Conservation (phyloP, 2,888 invertebrate species). For the Acrobasis suavella region DNA sequence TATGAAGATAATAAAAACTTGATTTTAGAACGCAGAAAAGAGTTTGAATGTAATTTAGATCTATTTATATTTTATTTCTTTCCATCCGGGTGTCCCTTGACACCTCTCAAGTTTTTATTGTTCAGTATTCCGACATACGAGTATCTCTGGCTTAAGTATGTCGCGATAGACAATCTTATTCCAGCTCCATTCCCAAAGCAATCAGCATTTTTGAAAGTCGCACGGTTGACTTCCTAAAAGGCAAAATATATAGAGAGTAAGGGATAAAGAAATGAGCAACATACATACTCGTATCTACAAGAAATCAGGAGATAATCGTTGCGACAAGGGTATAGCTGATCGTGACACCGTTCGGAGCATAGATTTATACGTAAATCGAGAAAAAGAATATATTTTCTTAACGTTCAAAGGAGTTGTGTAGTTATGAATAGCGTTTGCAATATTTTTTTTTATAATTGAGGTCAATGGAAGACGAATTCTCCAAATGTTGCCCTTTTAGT, state of each 20-base stretch:
- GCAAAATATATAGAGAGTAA: neutral
- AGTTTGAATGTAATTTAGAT: too few species aligned
- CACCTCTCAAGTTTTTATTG: too few species aligned
- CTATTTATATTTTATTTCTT: too few species aligned
- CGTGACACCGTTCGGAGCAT: slow-evolving; percentile 6
- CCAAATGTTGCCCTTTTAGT: neutral
- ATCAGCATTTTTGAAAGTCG: neutral
- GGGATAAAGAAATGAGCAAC: slow-evolving; percentile 3
- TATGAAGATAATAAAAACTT: too few species aligned
- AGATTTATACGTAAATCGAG: neutral
- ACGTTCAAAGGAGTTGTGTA: neutral
- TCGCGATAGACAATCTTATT: neutral
- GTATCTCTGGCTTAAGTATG: too few species aligned
- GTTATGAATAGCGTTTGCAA: neutral
- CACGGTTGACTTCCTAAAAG: neutral
- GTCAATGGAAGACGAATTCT: neutral
- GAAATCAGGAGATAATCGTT: slow-evolving; percentile 3
- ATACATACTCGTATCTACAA: neutral
- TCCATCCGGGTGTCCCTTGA: too few species aligned
- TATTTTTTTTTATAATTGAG: neutral
- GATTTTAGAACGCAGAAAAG: too few species aligned
- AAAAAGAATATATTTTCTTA: neutral
- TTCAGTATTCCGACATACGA: too few species aligned
- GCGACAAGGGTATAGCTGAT: slow-evolving; percentile 10
- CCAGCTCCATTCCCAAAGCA: neutral